Evolutionary conservation across 2,113 vertebrate genomes (phyloP).

Genomic region (Calidris pugnax): DNA sequence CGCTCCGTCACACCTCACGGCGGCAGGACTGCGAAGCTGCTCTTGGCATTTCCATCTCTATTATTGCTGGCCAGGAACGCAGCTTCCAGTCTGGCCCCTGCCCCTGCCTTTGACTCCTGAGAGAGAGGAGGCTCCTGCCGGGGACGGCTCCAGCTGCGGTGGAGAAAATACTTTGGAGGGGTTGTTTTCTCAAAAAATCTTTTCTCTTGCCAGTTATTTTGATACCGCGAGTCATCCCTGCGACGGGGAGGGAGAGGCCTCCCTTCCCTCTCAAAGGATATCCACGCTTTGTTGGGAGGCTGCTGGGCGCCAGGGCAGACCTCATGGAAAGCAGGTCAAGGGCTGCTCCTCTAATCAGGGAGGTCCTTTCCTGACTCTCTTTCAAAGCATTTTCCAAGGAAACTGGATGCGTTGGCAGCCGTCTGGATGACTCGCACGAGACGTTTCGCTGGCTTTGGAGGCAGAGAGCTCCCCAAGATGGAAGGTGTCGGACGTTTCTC

Average conservation of each 20-base stretch:
- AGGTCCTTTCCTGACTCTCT: conserved; percentile 54
- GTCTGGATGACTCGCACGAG: not conserved
- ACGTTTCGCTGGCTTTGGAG: not conserved
- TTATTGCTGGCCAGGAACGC: conserved; percentile 41
- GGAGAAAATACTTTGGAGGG: not conserved
- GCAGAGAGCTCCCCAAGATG: not conserved
- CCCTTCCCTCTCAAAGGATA: not conserved
- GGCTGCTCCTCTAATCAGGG: conserved; percentile 43
- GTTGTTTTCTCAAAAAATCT: not conserved
- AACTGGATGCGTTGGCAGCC: not conserved
- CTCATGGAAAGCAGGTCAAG: not conserved
- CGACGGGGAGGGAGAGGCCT: not conserved
- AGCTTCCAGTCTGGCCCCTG: conserved; percentile 60
- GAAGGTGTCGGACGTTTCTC: not conserved
- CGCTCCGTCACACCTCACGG: not conserved
- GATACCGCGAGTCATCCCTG: not conserved
- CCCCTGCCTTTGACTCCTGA: conserved; percentile 32
- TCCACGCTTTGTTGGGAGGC: not conserved
- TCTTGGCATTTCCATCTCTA: conserved; percentile 35
- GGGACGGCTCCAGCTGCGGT: not conserved
- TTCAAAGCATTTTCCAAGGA: conserved; percentile 35
- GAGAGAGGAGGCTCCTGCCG: conserved; percentile 26
- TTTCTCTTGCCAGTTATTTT: not conserved
- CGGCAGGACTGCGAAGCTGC: not conserved
- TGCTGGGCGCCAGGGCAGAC: not conserved